Base-by-base conservation (phyloP, 2,797 vertebrate species). In the Delichon dasypus region DNA sequence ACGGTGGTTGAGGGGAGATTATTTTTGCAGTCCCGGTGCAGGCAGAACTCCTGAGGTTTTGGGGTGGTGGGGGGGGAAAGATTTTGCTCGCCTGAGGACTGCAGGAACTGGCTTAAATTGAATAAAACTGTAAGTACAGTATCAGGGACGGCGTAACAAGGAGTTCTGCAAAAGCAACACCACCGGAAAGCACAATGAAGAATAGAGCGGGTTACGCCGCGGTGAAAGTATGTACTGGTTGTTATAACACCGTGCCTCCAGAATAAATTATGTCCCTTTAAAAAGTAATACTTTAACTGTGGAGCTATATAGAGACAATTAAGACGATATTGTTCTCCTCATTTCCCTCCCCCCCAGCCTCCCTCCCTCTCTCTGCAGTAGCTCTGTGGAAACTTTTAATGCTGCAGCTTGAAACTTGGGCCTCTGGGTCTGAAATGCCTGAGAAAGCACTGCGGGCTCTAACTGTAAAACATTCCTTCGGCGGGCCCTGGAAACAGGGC, bases 391-490 rank as follows among this genome's bases (percentile, higher is more conserved):
- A 97, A 97, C 94, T 90, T 97, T 96, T 96, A 93, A 96, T 97
- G 90, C 95, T 95, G 68, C 77, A 94, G 95, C 96, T 95, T 96
- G 95, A 96, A 89, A 96, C 95, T 96, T 71, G 93, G 95, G 89
- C 95, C 93, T 96, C 85, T 87, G 93, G 95, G 95, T 95, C 95
- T 97, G 89, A 94, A 97, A 96, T 96, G 97, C 97, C 97, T 98
- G 97, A 98, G 97, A 97, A 97, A 96, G 95, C 97, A 96, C 96
- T 96, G 89, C 96, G 89, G 98, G 98, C 97, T 97, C 97, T 98
- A 97, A 98, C 98, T 97, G 97, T 98, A 98, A 98, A 96, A 98
- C 98, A 98, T 98, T 98, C 98, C 98, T 97, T 96, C 92, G 66
- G 92, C 82, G 96, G 95, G 93, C 97, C 98, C 97, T 98, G 98